These are phyloP conservation scores for Cantharis flavilabris DNA, from an alignment of 2,888 invertebrate genomes.

Conservation along the genomic window DNA sequence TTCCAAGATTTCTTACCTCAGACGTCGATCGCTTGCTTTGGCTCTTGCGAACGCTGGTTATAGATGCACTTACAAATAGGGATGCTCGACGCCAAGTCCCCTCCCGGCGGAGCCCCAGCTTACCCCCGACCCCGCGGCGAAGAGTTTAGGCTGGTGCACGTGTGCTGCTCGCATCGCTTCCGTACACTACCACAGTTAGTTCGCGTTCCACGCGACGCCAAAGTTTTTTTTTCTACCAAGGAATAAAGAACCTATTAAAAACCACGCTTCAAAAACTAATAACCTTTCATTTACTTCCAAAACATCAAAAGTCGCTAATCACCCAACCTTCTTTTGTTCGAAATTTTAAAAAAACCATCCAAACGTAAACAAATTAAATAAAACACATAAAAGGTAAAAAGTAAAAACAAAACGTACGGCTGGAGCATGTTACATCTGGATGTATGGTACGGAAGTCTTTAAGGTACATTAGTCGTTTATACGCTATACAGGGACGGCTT, in stretches of 20 bases:
- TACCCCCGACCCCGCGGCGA: constrained; percentile 34
- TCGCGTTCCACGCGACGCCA: constrained; percentile 38
- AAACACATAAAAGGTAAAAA: not conserved
- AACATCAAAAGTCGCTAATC: not conserved
- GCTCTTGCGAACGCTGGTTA: constrained; percentile 38
- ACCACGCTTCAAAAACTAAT: not conserved
- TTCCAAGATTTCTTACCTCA: constrained; percentile 40
- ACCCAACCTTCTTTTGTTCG: not conserved
- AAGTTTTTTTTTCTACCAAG: constrained; percentile 30
- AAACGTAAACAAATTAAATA: too few species aligned
- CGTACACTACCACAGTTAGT: constrained; percentile 31
- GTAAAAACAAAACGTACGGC: not conserved
- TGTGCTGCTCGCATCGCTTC: constrained; percentile 34
- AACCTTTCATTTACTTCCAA: not conserved
- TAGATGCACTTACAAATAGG: constrained; percentile 41
- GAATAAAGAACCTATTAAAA: constrained; percentile 32
- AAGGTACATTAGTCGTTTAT: not conserved
- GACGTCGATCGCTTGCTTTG: constrained; percentile 36
- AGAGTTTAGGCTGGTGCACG: constrained; percentile 40
- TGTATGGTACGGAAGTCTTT: not conserved
- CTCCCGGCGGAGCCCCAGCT: constrained; percentile 36
- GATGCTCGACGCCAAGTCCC: constrained; percentile 43
- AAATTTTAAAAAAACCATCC: not conserved
- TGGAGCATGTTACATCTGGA: not conserved
- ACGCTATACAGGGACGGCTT: not conserved